Percentiles rank a stretch among this genome's conserved stretches.
phyloP scores from a whole-genome alignment of 2,888 invertebrate species.

The Lasius platythorax region DNA sequence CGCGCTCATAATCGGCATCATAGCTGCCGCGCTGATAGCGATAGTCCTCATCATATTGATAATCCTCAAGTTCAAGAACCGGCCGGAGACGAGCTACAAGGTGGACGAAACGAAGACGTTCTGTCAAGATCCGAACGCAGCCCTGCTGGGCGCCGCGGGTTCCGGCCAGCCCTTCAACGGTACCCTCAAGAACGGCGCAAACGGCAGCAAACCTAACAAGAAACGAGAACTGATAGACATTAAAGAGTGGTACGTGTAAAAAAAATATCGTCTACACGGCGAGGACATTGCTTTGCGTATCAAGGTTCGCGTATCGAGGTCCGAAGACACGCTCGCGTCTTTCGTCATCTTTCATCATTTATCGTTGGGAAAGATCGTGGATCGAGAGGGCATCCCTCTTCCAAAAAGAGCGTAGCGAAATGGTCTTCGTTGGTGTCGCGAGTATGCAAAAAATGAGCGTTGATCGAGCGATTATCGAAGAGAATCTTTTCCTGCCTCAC shows the following conservation, averaged over 20 bases:
- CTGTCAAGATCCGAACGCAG: constrained; percentile 93
- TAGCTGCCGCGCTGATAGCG: constrained; percentile 96
- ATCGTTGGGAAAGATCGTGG: background rate
- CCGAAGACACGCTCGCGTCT: background rate
- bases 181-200: constrained; percentile 81
- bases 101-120: constrained; percentile 94
- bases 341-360: constrained; percentile 15
- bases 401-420: background rate
- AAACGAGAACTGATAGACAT: constrained; percentile 95
- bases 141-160: constrained; percentile 88
- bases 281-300: constrained; percentile 24
- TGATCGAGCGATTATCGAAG: background rate
- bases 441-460: background rate
- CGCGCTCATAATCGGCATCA: constrained; percentile 94
- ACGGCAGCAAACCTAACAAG: constrained; percentile 87
- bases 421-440: background rate
- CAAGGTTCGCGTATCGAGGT: background rate
- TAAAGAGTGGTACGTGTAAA: constrained; percentile 98
- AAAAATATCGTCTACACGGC: background rate
- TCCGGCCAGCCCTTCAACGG: constrained; percentile 86
- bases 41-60: constrained; percentile 96
- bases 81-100: constrained; percentile 96
- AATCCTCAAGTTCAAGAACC: constrained; percentile 94
- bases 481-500: background rate
- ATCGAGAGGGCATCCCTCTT: background rate